Evolutionary conservation across 2,113 vertebrate species (phyloP).

Genomic region (Sylvia atricapilla): DNA sequence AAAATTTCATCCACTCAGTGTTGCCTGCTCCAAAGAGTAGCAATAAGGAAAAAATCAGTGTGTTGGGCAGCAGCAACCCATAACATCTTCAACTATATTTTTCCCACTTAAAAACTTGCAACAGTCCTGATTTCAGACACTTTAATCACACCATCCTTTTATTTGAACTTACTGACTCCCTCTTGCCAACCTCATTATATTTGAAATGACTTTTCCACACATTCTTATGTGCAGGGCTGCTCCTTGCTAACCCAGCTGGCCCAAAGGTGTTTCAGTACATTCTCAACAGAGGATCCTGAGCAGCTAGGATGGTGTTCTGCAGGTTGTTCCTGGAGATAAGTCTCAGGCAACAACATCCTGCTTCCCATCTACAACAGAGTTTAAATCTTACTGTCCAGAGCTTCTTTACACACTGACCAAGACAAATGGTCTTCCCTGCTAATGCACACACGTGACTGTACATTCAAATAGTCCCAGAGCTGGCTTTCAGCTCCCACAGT

Average conservation of each 20-base stretch:
- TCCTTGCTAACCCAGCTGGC: background rate
- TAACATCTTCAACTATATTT: background rate
- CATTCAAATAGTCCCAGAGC: fast-evolving
- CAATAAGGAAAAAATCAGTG: background rate
- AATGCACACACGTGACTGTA: fast-evolving
- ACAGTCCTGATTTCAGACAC: background rate
- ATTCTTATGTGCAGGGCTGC: background rate
- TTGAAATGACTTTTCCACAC: background rate
- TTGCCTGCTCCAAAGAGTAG: background rate
- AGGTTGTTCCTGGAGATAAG: background rate
- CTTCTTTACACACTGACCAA: background rate
- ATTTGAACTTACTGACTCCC: background rate
- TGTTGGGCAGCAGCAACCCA: background rate
- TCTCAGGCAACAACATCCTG: background rate
- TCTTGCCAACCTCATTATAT: background rate
- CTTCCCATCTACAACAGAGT: background rate
- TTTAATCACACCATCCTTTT: background rate
- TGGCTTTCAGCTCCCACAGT: background rate
- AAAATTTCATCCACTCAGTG: background rate
- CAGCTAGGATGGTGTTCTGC: background rate
- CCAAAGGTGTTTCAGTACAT: background rate
- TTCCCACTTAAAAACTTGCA: background rate
- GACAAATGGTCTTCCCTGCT: background rate
- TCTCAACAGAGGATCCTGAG: background rate
- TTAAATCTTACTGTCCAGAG: background rate